Evolutionary conservation across 2,797 vertebrate genomes (phyloP).

Genomic region (Takifugu ocellatus): DNA sequence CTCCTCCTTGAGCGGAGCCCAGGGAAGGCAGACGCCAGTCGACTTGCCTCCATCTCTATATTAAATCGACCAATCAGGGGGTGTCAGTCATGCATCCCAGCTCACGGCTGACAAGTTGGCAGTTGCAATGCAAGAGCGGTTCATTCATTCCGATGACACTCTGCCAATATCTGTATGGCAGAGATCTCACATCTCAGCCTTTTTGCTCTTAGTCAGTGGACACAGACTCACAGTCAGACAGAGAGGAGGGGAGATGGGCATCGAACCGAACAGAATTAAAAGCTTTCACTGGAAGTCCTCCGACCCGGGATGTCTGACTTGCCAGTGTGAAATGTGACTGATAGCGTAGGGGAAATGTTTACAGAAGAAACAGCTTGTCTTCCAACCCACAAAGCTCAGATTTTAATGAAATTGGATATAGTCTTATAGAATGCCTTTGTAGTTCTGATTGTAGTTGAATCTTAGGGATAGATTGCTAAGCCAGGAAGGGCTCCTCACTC

Average conservation of each 20-base stretch:
- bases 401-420: conserved; percentile 45
- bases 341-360: conserved; percentile 63
- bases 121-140: conserved; percentile 77
- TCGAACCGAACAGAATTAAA: conserved; percentile 68
- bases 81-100: conserved; percentile 80
- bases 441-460: conserved; percentile 51
- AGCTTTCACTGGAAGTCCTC: conserved; percentile 68
- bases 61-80: conserved; percentile 82
- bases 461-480: conserved; percentile 70
- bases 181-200: conserved; percentile 56
- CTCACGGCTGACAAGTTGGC: conserved; percentile 78
- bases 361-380: conserved; percentile 57
- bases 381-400: conserved; percentile 49
- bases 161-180: conserved; percentile 77
- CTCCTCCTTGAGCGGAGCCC: conserved; percentile 69
- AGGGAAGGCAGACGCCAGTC: conserved; percentile 65
- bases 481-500: conserved; percentile 59
- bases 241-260: conserved; percentile 50
- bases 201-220: conserved; percentile 57
- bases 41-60: conserved; percentile 65
- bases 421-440: conserved; percentile 39
- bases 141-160: conserved; percentile 83
- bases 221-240: conserved; percentile 57
- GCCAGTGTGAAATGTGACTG: conserved; percentile 72
- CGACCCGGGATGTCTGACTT: conserved; percentile 68